Conservation (phyloP, 2,888 invertebrate species). For the Laothoe populi region DNA sequence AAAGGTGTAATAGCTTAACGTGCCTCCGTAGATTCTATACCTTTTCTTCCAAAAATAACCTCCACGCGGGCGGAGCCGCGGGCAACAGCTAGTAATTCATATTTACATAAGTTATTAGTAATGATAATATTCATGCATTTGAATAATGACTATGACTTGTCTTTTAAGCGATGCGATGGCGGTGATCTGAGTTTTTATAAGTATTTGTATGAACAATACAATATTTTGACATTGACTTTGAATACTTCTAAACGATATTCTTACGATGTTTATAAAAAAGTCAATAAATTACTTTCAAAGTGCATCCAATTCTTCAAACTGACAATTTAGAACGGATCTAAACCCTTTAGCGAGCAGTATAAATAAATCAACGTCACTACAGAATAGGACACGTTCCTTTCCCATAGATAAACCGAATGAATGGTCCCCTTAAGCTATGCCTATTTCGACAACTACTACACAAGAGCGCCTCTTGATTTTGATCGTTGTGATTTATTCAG, state of each 20-base stretch:
- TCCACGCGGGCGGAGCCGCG: too few species aligned
- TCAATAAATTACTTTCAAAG: neutral
- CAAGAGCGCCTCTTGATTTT: slow-evolving; percentile 13
- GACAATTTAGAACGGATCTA: neutral
- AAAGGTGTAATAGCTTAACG: too few species aligned
- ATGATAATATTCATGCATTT: too few species aligned
- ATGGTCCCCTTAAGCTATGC: slow-evolving; percentile 53
- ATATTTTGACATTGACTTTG: neutral
- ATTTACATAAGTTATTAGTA: too few species aligned
- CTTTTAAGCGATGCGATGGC: neutral
- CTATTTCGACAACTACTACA: slow-evolving; percentile 46
- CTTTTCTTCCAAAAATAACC: too few species aligned
- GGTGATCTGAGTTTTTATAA: too few species aligned
- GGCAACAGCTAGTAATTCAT: too few species aligned
- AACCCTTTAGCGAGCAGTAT: slow-evolving; percentile 41
- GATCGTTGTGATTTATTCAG: slow-evolving; percentile 20
- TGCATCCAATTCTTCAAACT: slow-evolving; percentile 5
- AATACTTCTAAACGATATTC: too few species aligned
- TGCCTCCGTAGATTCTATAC: too few species aligned
- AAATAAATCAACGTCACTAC: slow-evolving; percentile 66
- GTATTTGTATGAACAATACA: neutral
- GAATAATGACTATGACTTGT: too few species aligned
- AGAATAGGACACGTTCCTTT: slow-evolving; percentile 46
- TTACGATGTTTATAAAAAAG: neutral
- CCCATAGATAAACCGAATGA: slow-evolving; percentile 59